Base-by-base conservation (phyloP, 2,888 invertebrate genomes). In the Laspeyria flexula region DNA sequence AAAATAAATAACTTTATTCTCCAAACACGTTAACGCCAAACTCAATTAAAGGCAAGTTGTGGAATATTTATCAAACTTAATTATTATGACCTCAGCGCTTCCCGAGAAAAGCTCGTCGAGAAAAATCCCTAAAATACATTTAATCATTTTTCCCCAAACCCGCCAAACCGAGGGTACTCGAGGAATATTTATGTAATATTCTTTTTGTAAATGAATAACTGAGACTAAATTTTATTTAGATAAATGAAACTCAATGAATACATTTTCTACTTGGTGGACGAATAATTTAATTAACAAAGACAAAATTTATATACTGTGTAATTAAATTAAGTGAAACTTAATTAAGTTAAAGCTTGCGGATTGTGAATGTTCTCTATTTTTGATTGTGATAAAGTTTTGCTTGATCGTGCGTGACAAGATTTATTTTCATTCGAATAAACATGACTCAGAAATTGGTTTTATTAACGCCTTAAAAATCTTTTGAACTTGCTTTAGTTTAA, bases 221-320 rank as follows among this genome's bases (percentile, higher is more conserved):
- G 27, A 12, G 18, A n/a, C 11, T 11, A 31, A 21, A 23, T 30
- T 39, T 33, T 33, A 39, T 46, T 46, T 39, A 39, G 39, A 45
- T 39, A 46, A 46, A 39, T 39, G 31, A 27, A 37, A 45, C 11
- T 7, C 25, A 39, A 46, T 44, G 44, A 44, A 44, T 46, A 46
- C 6, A 27, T 46, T 39, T 46, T 30, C 39, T 16, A 33, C 33
- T 46, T 27, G 31, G 12, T 30, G 33, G 6, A 38, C 25, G 25
- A 16, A 31, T 46, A 39, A 33, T 39, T 46, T 46, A 21, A 46
- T 46, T 33, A 33, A 25, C 10, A 10, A 15, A 46, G 33, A 33
- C 39, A 7, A 33, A 39, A 46, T 39, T 38, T 45, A 39, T 46
- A 39, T 33, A 16, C 33, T 18, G 25, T 25, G 31, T 33, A 31